These are phyloP conservation scores for Acrocephalus scirpaceus DNA, from an alignment of 2,797 vertebrate genomes.

Conservation along the genomic window DNA sequence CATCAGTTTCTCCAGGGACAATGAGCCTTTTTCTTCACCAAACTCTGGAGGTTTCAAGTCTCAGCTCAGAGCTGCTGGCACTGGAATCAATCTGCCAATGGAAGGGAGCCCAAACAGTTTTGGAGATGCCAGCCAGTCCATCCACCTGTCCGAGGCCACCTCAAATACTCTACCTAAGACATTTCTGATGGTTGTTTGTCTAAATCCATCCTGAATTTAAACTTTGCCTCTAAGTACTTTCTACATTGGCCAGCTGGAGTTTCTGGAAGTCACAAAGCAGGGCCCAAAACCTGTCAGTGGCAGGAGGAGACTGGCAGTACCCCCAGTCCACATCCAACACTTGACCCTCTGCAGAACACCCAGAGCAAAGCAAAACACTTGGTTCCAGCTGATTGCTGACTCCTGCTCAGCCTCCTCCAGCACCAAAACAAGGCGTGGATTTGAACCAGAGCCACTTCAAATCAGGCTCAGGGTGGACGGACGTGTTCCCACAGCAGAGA, in stretches of 20 bases:
- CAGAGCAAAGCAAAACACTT: background rate
- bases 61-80: background rate
- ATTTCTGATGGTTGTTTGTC: background rate
- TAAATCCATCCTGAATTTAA: background rate
- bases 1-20: background rate
- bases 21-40: background rate
- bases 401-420: background rate
- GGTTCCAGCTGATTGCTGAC: background rate
- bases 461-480: background rate
- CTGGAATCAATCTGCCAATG: background rate
- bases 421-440: background rate
- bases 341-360: background rate
- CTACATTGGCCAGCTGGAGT: accelerated
- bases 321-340: background rate
- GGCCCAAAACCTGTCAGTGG: background rate
- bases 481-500: background rate
- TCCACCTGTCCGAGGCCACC: background rate
- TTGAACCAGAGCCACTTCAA: background rate
- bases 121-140: background rate
- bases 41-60: background rate
- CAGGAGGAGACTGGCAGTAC: accelerated
- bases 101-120: background rate
- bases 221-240: background rate
- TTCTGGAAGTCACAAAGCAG: background rate
- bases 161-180: background rate